Percentiles rank a stretch among this genome's conserved stretches.
phyloP scores from a whole-genome alignment of 2,797 vertebrate genomes.

The Sebastes trivittatus region DNA sequence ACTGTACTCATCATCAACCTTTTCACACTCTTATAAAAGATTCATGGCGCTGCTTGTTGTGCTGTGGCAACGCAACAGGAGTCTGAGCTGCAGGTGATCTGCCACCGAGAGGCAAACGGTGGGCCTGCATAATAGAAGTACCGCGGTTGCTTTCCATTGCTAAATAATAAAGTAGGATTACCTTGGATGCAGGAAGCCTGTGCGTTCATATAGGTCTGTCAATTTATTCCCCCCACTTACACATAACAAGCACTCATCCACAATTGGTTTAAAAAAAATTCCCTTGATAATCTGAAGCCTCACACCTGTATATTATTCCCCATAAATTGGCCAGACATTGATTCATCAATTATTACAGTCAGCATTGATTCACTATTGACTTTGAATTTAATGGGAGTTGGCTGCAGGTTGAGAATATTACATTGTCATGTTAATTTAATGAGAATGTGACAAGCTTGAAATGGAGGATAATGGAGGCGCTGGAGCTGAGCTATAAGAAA shows the following conservation, averaged over 20 bases:
- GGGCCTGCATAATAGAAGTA: slow-evolving; percentile 52
- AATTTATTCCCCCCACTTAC: neutral
- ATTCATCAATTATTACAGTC: slow-evolving; percentile 24
- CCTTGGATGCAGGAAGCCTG: neutral
- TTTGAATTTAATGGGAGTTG: slow-evolving; percentile 28
- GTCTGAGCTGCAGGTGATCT: slow-evolving; percentile 56
- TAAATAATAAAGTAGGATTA: slow-evolving; percentile 33
- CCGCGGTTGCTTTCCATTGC: neutral
- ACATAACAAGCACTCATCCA: neutral
- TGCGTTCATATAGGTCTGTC: neutral
- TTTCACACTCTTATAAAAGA: slow-evolving; percentile 74
- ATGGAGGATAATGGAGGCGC: slow-evolving; percentile 13
- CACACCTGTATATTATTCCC: neutral
- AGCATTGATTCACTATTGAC: slow-evolving; percentile 14
- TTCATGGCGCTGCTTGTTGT: slow-evolving; percentile 73
- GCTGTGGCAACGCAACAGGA: slow-evolving; percentile 62
- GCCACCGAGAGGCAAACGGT: slow-evolving; percentile 48
- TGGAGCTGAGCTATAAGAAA: slow-evolving; percentile 18
- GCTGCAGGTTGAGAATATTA: slow-evolving; percentile 24
- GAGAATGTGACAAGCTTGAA: slow-evolving; percentile 8
- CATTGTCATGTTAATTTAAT: slow-evolving; percentile 41
- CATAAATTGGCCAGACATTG: neutral
- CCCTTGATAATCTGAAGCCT: neutral
- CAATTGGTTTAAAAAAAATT: neutral
- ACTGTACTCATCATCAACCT: slow-evolving; percentile 65